Base-by-base conservation (phyloP, 2,888 invertebrate species). In the Micoletzkya japonica region DNA sequence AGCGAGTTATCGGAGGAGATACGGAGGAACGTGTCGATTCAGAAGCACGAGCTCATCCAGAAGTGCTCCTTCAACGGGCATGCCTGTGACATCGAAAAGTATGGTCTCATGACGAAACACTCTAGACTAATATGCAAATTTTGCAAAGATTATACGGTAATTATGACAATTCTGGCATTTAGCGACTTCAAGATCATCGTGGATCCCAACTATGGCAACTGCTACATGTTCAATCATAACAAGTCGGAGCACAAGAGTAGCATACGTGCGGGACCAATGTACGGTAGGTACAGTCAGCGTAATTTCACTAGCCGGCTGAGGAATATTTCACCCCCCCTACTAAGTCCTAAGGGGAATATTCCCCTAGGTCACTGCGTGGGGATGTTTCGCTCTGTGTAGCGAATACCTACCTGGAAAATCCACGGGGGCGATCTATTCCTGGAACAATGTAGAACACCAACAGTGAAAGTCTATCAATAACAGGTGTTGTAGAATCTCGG, bases 1-100 rank as follows among this genome's bases (percentile, higher is more conserved):
- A 76, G 82, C 4, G 76, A 79, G 0, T 59, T 85, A 36, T 74
- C 81, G 4, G 78, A 81, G 77, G 76, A 78, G 37, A 76, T 79
- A 37, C 69, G 85, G 50, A 73, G 74, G 60, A 63, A 67, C 30
- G 67, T 85, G 30, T 83, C 84, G 30, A 82, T 78, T n/a, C 76
- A 76, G 6, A 85, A 85, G 73, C 68, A 76, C n/a, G 84, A 85
- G 70, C 73, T 85, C 2, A 77, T 85, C 0, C 83, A 82, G 54
- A 85, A 85, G 67, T 85, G 85, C 70, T 83, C 85, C 0, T 85
- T 85, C 64, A 83, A 84, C 66, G 84, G 85, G 59, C 74, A 79
- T 71, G 78, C 82, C 4, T 85, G 85, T 71, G 79, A 84, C 70
- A 85, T 85, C 61, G 83, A 84, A 58, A 74, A 76, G 84, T 83